These are phyloP conservation scores for Troides helena DNA, from an alignment of 2,888 invertebrate species.

Conservation along the genomic window DNA sequence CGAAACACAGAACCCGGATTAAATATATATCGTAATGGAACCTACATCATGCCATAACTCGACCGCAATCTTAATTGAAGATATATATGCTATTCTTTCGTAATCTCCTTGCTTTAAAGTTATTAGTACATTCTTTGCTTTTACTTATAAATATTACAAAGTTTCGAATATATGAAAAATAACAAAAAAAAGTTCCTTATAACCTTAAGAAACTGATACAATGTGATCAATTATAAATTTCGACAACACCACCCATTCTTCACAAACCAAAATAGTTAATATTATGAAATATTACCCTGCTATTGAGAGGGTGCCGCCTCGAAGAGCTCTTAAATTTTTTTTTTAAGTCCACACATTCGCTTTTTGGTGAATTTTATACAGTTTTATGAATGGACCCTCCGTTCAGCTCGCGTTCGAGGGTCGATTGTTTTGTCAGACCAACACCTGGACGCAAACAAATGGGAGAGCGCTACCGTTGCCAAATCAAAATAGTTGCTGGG, in stretches of 20 bases:
- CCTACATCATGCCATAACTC: too few species aligned
- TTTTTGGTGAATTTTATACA: conserved; percentile 68
- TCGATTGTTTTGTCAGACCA: conserved; percentile 78
- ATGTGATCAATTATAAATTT: conserved; percentile 64
- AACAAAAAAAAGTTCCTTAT: too few species aligned
- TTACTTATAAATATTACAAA: too few species aligned
- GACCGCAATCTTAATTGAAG: too few species aligned
- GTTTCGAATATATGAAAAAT: too few species aligned
- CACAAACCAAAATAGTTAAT: conserved; percentile 71
- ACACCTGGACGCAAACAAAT: conserved; percentile 77
- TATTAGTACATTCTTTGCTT: too few species aligned
- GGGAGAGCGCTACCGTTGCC: conserved; percentile 55
- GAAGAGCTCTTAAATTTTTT: conserved; percentile 48
- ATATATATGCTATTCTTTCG: too few species aligned
- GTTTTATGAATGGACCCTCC: conserved; percentile 69
- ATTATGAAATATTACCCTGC: conserved; percentile 72
- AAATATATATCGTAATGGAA: too few species aligned
- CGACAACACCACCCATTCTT: conserved; percentile 70
- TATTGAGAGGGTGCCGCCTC: conserved; percentile 56
- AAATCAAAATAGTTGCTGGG: conserved; percentile 58
- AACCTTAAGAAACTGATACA: conserved; percentile 44
- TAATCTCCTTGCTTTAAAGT: too few species aligned
- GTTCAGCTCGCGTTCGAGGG: conserved; percentile 67
- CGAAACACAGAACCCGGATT: too few species aligned
- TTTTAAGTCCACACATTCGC: conserved; percentile 55